phyloP scores from a whole-genome alignment of 2,113 vertebrate genomes.

The Sinocyclocheilus anshuiensis region DNA sequence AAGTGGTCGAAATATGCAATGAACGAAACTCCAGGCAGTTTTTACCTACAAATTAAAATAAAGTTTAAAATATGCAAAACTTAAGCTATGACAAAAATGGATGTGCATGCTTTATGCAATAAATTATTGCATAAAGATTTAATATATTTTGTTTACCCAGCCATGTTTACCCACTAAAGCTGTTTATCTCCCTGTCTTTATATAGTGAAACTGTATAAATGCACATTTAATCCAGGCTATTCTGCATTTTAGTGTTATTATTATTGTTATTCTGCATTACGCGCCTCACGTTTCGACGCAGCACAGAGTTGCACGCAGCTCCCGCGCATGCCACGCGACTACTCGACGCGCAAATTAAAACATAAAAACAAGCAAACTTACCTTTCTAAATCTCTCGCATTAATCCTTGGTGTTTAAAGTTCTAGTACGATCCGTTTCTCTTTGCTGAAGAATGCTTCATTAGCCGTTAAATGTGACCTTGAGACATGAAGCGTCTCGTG shows the following conservation, averaged over 20 bases:
- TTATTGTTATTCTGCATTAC: background rate
- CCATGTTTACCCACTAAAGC: background rate
- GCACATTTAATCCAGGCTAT: background rate
- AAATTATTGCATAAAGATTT: background rate
- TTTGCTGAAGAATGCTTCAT: slow-evolving; percentile 14
- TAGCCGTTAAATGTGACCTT: slow-evolving; percentile 41
- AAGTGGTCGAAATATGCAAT: background rate
- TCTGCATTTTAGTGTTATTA: background rate
- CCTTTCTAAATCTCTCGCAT: background rate
- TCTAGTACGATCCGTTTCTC: background rate
- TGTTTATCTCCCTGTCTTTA: background rate
- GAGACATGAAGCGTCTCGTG: slow-evolving; percentile 60
- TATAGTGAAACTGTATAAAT: background rate
- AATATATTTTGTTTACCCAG: background rate
- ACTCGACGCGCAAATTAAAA: background rate
- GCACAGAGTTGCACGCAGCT: background rate
- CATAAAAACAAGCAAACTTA: slow-evolving; percentile 20
- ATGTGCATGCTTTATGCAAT: background rate
- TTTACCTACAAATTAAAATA: background rate
- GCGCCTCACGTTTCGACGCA: background rate
- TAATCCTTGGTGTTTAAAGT: background rate
- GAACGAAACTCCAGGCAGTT: background rate
- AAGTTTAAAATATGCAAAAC: too few species aligned
- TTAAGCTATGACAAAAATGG: too few species aligned
- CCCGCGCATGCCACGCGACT: slow-evolving; percentile 5